Evolutionary conservation across 2,113 vertebrate genomes (phyloP).

Genomic region (Chloropsis cyanopogon): DNA sequence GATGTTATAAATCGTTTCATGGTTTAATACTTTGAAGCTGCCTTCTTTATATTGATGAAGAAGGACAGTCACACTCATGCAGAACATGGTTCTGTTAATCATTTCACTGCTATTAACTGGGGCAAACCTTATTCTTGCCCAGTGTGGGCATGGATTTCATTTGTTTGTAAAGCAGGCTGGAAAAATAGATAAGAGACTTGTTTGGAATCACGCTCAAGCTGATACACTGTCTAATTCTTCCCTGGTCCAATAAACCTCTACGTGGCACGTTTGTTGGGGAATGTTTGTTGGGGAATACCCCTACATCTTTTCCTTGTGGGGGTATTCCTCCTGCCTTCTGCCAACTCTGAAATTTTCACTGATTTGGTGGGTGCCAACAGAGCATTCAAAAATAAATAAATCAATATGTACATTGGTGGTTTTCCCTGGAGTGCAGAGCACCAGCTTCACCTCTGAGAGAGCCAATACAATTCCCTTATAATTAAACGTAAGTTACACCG

Average conservation of each 20-base stretch:
- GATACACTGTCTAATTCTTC: neutral
- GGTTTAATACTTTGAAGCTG: neutral
- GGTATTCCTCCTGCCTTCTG: neutral
- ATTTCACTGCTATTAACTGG: neutral
- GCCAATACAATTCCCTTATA: neutral
- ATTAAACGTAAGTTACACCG: neutral
- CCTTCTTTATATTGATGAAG: neutral
- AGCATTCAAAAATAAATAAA: neutral
- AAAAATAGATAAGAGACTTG: neutral
- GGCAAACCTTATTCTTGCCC: neutral
- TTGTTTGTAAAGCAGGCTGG: neutral
- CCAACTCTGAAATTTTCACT: neutral
- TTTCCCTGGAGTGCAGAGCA: neutral
- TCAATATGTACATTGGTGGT: neutral
- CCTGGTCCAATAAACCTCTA: neutral
- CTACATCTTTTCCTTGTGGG: neutral
- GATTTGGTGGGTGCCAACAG: neutral
- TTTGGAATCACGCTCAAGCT: neutral
- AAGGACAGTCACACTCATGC: neutral
- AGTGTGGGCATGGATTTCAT: neutral
- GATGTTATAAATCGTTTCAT: neutral
- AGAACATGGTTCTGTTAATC: neutral
- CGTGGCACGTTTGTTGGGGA: neutral
- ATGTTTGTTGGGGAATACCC: neutral
- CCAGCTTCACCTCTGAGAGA: neutral